phyloP scores from a whole-genome alignment of 2,797 vertebrate species.

The Chrosomus eos region DNA sequence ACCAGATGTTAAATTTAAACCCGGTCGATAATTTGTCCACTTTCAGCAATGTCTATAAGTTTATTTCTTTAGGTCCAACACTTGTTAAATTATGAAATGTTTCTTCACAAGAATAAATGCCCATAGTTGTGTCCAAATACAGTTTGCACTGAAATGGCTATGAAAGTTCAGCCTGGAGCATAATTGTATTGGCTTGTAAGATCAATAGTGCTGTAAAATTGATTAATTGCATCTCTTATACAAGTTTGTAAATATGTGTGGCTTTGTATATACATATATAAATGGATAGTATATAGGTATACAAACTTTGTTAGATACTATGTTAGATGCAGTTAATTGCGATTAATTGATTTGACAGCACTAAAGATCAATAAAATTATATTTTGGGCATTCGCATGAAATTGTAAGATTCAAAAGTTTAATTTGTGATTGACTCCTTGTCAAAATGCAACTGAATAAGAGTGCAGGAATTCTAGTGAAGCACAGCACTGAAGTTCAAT shows the following conservation, averaged over 20 bases:
- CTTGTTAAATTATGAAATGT: background rate
- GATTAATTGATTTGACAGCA: too few relatives aligned
- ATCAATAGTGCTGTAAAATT: background rate
- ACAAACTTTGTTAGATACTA: too few relatives aligned
- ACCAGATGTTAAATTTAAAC: background rate
- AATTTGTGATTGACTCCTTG: background rate
- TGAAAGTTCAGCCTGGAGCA: background rate
- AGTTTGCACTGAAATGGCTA: background rate
- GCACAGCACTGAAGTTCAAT: background rate
- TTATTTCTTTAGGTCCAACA: background rate
- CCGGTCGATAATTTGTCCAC: background rate
- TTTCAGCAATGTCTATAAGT: background rate
- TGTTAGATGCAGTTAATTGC: too few relatives aligned
- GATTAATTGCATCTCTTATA: too few relatives aligned
- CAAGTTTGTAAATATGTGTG: too few relatives aligned
- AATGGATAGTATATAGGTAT: rapidly evolving
- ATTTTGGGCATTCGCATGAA: background rate
- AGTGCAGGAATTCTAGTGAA: background rate
- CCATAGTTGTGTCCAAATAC: background rate
- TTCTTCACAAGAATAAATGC: background rate
- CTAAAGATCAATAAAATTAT: background rate
- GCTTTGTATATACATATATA: too few relatives aligned
- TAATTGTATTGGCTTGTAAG: background rate
- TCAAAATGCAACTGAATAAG: background rate
- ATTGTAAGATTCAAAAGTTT: too few relatives aligned